Base-by-base conservation (phyloP, 2,888 invertebrate genomes). In the Luperina testacea region DNA sequence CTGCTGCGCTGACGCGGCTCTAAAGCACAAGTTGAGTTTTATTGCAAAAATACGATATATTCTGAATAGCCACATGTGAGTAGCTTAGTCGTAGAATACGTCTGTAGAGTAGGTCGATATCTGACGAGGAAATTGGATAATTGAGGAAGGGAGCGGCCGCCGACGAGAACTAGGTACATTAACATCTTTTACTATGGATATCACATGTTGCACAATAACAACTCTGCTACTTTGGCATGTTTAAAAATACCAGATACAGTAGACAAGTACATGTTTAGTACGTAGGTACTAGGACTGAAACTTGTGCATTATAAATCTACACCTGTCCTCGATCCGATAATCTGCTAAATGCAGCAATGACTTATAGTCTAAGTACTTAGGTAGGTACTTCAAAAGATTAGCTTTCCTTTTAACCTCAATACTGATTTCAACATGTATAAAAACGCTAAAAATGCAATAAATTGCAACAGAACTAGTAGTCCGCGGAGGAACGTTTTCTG, bases 71-170 rank as follows among this genome's bases (percentile, higher is more conserved):
- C 77, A 81, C 45, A 73, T 59, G 57, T n/a, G 75, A 71, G 61
- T 57, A 67, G 48, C 69, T 78, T 72, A 84, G 75, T 69, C 84
- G 81, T 87, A 77, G 79, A 84, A 85, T 79, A 81, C 82, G 81
- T 87, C 72, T 82, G 83, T 82, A 87, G 89, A 92, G 89, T 93
- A 91, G 92, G 93, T 92, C 93, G 93, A 92, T 92, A 93, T 92
- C 93, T 93, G 93, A 91, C 91, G 90, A 95, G 94, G 94, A 95
- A 94, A 95, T 95, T 95, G 94, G 94, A 95, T 95, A 95, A 96
- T 95, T 95, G 95, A 95, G 95, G 95, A 95, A 95, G 95, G 95
- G 95, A 95, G 94, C 92, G 94, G 93, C 90, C 90, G 87, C 82
- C 82, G 88, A 79, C 82, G 74, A 83, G 82, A 78, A 73, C 82